These are phyloP conservation scores for Drosophila buzzatii DNA, from an alignment of 2,888 invertebrate genomes.

Conservation along the genomic window DNA sequence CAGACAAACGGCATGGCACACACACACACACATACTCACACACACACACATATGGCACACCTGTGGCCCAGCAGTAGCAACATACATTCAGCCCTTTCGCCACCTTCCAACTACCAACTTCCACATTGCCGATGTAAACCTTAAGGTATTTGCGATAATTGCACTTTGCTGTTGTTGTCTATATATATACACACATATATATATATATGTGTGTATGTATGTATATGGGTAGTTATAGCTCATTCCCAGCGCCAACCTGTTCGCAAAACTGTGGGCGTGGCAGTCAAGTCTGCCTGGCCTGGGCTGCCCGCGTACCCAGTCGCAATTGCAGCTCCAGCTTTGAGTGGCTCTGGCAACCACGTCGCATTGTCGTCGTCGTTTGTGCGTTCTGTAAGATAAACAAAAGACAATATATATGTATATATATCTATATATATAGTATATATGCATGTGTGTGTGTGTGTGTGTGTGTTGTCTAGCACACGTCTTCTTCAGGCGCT, in stretches of 20 bases:
- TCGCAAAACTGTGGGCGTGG: conserved; percentile 36
- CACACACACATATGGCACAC: conserved; percentile 48
- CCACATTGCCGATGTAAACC: conserved; percentile 76
- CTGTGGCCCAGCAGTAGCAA: conserved; percentile 46
- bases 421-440: background rate
- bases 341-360: conserved; percentile 51
- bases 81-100: conserved; percentile 1
- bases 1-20: conserved; percentile 41
- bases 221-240: background rate
- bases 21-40: conserved; percentile 25
- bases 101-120: background rate
- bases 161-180: conserved; percentile 78
- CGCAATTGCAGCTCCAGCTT: conserved; percentile 24
- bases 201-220: no score
- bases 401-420: conserved; percentile 60
- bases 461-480: conserved; percentile 48
- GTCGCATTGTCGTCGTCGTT: conserved; percentile 56
- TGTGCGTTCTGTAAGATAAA: conserved; percentile 71
- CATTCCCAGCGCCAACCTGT: conserved; percentile 15
- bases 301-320: conserved; percentile 12
- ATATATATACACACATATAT: background rate
- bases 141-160: conserved; percentile 83
- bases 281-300: conserved; percentile 49
- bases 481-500: conserved; percentile 63
- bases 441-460: conserved; percentile 7